These are phyloP conservation scores for Brachypalpus laphriformis DNA, from an alignment of 2,888 invertebrate genomes.

Conservation along the genomic window DNA sequence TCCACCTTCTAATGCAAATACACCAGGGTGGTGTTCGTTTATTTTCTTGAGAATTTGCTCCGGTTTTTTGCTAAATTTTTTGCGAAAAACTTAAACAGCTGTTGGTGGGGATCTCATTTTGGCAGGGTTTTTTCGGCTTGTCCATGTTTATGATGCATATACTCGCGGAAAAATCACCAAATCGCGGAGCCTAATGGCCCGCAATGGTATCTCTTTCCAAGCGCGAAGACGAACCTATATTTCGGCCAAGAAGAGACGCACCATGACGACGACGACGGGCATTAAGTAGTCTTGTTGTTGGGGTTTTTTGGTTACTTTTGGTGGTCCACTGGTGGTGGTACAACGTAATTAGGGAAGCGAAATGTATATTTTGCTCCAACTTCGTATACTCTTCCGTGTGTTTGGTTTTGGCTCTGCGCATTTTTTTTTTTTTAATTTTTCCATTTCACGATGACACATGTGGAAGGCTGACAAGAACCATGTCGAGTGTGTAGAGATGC, in stretches of 20 bases:
- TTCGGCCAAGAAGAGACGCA: neutral
- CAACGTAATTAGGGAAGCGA: constrained; percentile 61
- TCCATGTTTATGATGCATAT: constrained; percentile 71
- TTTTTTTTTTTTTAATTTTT: constrained; percentile 22
- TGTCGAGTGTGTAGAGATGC: constrained; percentile 25
- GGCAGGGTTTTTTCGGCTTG: constrained; percentile 63
- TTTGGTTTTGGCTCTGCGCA: constrained; percentile 9
- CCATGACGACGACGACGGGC: neutral
- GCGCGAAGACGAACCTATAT: constrained; percentile 46
- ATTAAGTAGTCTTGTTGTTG: constrained; percentile 23
- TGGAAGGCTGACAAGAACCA: constrained; percentile 38
- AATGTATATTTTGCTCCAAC: constrained; percentile 57
- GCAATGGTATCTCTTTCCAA: constrained; percentile 37
- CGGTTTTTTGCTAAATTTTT: constrained; percentile 56
- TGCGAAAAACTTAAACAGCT: constrained; percentile 56
- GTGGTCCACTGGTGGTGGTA: constrained; percentile 14
- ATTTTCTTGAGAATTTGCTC: constrained; percentile 56
- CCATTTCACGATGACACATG: constrained; percentile 59
- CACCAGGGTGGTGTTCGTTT: constrained; percentile 8
- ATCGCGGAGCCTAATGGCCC: constrained; percentile 53
- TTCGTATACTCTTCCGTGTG: constrained; percentile 36
- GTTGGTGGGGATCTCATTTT: constrained; percentile 70
- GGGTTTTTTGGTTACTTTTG: constrained; percentile 22
- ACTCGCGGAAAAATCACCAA: constrained; percentile 47
- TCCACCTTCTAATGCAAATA: constrained; percentile 29